Base-by-base conservation (phyloP, 2,888 invertebrate species). In the Tribolium freemani region DNA sequence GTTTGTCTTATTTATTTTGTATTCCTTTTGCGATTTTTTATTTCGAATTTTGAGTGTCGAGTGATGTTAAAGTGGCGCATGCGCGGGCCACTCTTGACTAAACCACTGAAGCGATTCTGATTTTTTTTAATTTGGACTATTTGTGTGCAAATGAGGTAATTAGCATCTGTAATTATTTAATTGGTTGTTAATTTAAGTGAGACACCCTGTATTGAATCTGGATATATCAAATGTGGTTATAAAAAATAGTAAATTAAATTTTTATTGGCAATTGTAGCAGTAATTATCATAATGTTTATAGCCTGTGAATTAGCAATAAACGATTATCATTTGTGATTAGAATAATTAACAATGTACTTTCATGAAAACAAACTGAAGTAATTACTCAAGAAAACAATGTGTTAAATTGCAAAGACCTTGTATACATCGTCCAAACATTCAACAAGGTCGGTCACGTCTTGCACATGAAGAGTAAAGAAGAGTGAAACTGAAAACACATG, bases 401-500 rank as follows among this genome's bases (percentile, higher is more conserved):
- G 48, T 38, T 50, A 72, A 71, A 74, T 74, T 72, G 54, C 69
- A 72, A 72, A 56, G 69, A 61, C 72, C 74, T 74, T 75, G 75
- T 44, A 73, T 74, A 71, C 70, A 70, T 46, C 16, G 68, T 76
- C 67, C 70, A 75, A 75, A 48, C 71, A 72, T 73, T 69, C 68
- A 76, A 72, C 78, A 79, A 79, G 79, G 79, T 74, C 79, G 75
- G 77, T 76, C 75, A 78, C 79, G 76, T 77, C 72, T 68, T 69
- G 48, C 56, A 61, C 57, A 57, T 63, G 13, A 38, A 58, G 16
- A 13, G 16, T 48, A 45, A 16, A 11, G 16, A 21, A 72, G 69
- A 26, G 26, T 26, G 26, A 70, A 75, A 70, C 74, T 20, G 70
- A 75, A 66, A 54, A 69, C 68, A 67, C 44, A 26, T 56, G 67